Conservation (phyloP, 2,888 invertebrate genomes). For the Acanthosepion pharaonis region DNA sequence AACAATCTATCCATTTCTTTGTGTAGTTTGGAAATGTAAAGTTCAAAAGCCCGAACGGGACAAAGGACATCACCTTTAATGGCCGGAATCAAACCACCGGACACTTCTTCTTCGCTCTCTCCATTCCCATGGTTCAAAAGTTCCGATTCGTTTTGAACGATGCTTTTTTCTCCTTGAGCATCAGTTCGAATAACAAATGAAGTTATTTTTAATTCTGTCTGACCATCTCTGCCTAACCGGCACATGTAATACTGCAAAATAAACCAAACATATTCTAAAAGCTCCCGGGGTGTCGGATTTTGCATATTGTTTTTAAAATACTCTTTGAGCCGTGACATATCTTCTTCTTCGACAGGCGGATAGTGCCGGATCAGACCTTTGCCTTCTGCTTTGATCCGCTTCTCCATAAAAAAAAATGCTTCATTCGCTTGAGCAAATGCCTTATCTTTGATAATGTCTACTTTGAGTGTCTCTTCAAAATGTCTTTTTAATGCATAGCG, state of each 20-base stretch:
- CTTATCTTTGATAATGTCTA: conserved; percentile 25
- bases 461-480: background rate
- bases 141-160: conserved; percentile 35
- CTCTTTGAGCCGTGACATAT: conserved; percentile 8
- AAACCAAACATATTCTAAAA: conserved; percentile 45
- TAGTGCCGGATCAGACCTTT: background rate
- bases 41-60: background rate
- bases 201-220: background rate
- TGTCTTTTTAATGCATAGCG: conserved; percentile 37
- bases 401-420: conserved; percentile 34
- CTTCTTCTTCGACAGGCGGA: conserved; percentile 34
- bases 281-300: conserved; percentile 25
- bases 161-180: conserved; percentile 15
- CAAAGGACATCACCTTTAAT: conserved; percentile 39
- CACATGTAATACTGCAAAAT: conserved; percentile 42
- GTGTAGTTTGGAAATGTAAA: conserved; percentile 41
- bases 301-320: conserved; percentile 41
- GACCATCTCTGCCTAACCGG: background rate
- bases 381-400: background rate
- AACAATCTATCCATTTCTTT: conserved; percentile 36
- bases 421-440: conserved; percentile 37
- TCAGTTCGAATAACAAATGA: conserved; percentile 39
- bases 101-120: background rate
- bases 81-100: conserved; percentile 24
- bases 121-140: conserved; percentile 23